These are phyloP conservation scores for Aradophagus sp. DNA, from an alignment of 1,140 invertebrate species.

Conservation along the genomic window DNA sequence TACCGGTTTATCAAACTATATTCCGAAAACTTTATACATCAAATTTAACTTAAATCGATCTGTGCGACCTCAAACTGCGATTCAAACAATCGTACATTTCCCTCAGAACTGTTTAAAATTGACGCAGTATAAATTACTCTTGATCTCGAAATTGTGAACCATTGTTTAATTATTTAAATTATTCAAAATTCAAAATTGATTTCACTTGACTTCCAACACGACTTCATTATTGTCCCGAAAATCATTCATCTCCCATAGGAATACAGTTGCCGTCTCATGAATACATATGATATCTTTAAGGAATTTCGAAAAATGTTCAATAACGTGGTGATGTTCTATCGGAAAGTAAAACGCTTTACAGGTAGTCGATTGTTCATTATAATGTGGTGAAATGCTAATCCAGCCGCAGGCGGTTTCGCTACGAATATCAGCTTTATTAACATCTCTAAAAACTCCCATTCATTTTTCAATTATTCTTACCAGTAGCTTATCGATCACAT, in stretches of 20 bases:
- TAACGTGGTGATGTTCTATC: not conserved
- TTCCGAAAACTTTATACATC: conserved; percentile 20
- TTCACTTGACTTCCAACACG: conserved; percentile 13
- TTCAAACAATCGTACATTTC: conserved; percentile 30
- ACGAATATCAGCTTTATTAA: no score
- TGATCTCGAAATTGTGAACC: conserved; percentile 26
- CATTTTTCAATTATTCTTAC: no score
- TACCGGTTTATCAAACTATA: conserved; percentile 15
- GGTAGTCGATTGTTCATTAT: no score
- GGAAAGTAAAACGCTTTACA: no score
- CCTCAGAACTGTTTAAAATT: conserved; percentile 8
- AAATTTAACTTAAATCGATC: conserved; percentile 30
- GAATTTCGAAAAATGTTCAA: no score
- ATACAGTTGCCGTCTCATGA: no score
- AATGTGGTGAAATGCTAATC: no score
- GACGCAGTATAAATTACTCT: conserved; percentile 27
- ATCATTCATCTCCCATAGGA: conserved; percentile 11
- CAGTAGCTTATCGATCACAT: no score
- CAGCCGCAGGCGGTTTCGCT: no score
- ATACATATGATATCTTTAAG: no score
- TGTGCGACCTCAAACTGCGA: conserved; percentile 2
- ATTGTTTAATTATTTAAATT: conserved; percentile 25
- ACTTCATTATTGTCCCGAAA: conserved; percentile 23
- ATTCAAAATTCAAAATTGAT: conserved; percentile 34
- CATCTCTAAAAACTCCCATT: no score